Base-by-base conservation (phyloP, 2,113 vertebrate species). In the Aleadryas rufinucha region DNA sequence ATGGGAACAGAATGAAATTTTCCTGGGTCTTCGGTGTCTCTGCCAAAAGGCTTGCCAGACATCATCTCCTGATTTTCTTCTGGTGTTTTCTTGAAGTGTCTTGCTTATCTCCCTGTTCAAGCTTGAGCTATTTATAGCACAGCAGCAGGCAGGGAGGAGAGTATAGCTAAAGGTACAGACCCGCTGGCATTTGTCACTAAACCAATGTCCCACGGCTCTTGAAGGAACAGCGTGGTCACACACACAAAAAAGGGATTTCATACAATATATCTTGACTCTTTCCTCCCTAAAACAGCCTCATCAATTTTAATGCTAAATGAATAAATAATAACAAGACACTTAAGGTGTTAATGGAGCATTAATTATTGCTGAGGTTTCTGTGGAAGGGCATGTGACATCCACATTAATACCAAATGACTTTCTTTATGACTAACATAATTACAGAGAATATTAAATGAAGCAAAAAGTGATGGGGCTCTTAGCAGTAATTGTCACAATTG, bases 301-400 rank as follows among this genome's bases (percentile, higher is more conserved):
- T 96, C 70, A 80, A 83, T 96, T 93, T 93, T 93, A 97, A 91
- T 72, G 80, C 24, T 87, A 88, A 65, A 97, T 95, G 37, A 97
- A 97, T 97, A 97, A 90, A 95, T 97, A 96, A 96, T 91, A 93
- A 80, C 82, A 87, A 95, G 57, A 64, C 69, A 95, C 87, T 96
- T 96, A 96, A 95, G 93, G 93, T 97, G 93, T 96, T 96, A 96
- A 97, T 90, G 72, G 39, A 42, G 59, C 94, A 97, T 97, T 97
- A 97, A 96, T 97, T 97, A 97, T 96, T 96, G 87, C 87, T 94
- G 89, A 95, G 85, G 53, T 95, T 97, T 95, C 60, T 1, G 2
- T 90, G 61, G 70, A 94, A 83, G 64, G 78, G 60, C 33, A 66
- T 66, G 76, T 64, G 83, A 90, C 92, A 97, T 69, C 66, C 84